A percentile compares a stretch with the other conserved stretches of the same genome.
These are phyloP conservation scores for Vulpes vulpes DNA, from an alignment of 2,113 vertebrate genomes.

Conservation along the genomic window DNA sequence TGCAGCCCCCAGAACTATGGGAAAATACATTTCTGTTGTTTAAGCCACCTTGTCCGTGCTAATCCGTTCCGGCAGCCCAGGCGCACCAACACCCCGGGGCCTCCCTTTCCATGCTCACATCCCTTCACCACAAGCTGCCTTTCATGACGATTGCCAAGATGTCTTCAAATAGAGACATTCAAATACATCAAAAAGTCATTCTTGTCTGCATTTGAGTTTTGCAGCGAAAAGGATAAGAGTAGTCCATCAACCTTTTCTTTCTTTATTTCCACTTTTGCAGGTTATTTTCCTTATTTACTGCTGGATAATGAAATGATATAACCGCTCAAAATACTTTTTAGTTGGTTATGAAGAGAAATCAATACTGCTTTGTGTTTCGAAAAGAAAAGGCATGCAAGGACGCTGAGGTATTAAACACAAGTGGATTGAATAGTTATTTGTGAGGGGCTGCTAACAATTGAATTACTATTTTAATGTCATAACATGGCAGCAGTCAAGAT, in stretches of 20 bases:
- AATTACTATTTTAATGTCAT: conserved; percentile 84
- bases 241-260: conserved; percentile 9
- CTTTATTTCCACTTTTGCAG: conserved; percentile 16
- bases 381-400: conserved; percentile 65
- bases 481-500: conserved; percentile 78
- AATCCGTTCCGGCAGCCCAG: not conserved
- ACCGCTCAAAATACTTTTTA: conserved; percentile 72
- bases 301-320: conserved; percentile 79
- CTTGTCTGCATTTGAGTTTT: conserved; percentile 6
- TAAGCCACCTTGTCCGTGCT: not conserved
- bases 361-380: conserved; percentile 81
- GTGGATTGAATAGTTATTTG: conserved; percentile 77
- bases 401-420: conserved; percentile 67
- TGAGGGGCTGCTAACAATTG: conserved; percentile 74
- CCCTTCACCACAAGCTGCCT: not conserved
- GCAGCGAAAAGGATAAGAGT: conserved; percentile 22
- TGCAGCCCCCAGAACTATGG: not conserved
- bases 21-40: not conserved
- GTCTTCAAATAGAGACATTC: conserved; percentile 2
- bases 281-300: conserved; percentile 75
- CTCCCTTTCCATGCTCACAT: not conserved
- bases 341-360: conserved; percentile 81
- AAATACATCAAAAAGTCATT: conserved; percentile 37
- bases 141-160: not conserved
- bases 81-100: not conserved